Conservation (phyloP, 2,797 vertebrate species). For the Nyctibius grandis region DNA sequence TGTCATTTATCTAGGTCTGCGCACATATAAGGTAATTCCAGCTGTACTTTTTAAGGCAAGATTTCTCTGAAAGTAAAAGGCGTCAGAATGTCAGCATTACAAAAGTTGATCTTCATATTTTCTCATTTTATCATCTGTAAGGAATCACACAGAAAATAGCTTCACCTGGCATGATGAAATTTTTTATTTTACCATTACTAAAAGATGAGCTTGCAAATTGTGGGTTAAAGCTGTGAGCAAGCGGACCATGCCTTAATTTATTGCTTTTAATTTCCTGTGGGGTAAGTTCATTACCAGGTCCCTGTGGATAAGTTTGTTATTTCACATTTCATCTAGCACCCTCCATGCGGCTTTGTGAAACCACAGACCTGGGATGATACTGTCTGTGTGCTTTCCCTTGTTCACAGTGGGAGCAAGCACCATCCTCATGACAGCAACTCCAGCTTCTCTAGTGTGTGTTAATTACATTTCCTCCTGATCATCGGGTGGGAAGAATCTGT, state of each 20-base stretch:
- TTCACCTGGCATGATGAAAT: neutral
- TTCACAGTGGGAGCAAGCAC: slow-evolving; percentile 42
- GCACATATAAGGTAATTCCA: neutral
- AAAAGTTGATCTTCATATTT: neutral
- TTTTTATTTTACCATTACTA: neutral
- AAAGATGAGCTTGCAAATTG: neutral
- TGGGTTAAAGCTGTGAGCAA: neutral
- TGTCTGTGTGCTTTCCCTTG: slow-evolving; percentile 31
- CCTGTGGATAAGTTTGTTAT: slow-evolving; percentile 17
- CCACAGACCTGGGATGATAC: slow-evolving; percentile 19
- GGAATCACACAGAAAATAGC: neutral
- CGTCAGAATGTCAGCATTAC: neutral
- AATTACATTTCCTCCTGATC: slow-evolving; percentile 84
- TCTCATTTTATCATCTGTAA: neutral
- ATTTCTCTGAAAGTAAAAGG: neutral
- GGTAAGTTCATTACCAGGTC: neutral
- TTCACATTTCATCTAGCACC: slow-evolving; percentile 38
- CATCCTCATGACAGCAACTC: slow-evolving; percentile 71
- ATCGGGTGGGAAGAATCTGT: slow-evolving; percentile 77
- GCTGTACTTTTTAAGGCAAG: neutral
- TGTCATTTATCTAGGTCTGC: neutral
- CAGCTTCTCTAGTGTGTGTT: slow-evolving; percentile 77
- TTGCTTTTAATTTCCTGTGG: slow-evolving; percentile 33
- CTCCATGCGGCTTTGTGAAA: slow-evolving; percentile 39
- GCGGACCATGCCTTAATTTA: neutral